Conservation (phyloP, 2,888 invertebrate genomes). For the Dichetophora obliterata region DNA sequence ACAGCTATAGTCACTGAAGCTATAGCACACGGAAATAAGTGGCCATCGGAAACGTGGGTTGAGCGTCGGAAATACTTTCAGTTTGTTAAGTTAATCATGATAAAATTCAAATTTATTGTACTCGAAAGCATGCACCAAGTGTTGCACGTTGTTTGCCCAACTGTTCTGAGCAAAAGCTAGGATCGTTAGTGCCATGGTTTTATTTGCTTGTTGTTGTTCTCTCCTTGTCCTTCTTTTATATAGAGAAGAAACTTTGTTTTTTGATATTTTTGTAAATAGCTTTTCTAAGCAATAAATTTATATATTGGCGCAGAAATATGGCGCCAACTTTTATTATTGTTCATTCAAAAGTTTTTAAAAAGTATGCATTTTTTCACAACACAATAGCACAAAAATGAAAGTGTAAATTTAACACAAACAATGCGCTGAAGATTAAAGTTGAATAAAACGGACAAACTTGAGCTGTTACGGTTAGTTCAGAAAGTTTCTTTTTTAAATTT, state of each 20-base stretch:
- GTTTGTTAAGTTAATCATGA: constrained; percentile 50
- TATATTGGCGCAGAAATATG: constrained; percentile 37
- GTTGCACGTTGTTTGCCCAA: not conserved
- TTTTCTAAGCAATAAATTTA: constrained; percentile 33
- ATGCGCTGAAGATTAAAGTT: not conserved
- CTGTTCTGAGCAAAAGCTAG: not conserved
- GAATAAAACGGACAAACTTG: not conserved
- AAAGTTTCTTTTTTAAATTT: no score
- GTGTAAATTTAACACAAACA: not conserved
- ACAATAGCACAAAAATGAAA: constrained; percentile 23
- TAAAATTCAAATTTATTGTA: constrained; percentile 52
- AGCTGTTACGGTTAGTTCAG: not conserved
- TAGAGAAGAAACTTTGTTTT: not conserved
- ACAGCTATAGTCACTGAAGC: not conserved
- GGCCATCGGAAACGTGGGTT: not conserved
- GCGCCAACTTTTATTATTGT: constrained; percentile 27
- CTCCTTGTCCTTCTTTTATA: not conserved
- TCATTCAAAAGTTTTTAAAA: constrained; percentile 20
- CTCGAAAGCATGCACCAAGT: constrained; percentile 24
- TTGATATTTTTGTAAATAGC: constrained; percentile 8
- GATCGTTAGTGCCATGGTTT: not conserved
- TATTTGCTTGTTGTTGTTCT: not conserved
- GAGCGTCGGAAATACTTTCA: constrained; percentile 32
- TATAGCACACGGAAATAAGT: not conserved
- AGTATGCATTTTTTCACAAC: not conserved